Conservation (phyloP, 2,113 vertebrate genomes). For the Catharus minimus region DNA sequence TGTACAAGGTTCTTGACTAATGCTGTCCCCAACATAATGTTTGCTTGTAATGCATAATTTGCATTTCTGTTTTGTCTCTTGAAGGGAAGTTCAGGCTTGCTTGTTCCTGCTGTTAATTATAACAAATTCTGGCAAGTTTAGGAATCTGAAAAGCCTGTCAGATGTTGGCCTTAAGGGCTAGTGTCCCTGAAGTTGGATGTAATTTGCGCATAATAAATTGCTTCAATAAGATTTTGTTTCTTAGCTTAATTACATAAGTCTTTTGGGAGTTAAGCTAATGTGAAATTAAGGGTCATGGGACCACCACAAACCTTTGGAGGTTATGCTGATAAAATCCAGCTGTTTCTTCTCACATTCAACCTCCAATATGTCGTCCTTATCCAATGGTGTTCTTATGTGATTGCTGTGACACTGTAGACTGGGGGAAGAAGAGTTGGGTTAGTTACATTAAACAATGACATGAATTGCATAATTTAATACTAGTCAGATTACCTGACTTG, state of each 20-base stretch:
- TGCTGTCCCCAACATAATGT: neutral
- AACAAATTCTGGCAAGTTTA: slow-evolving; percentile 26
- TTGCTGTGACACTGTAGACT: neutral
- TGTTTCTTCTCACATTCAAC: slow-evolving; percentile 50
- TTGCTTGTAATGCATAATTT: neutral
- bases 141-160: slow-evolving; percentile 35
- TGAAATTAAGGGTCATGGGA: slow-evolving; percentile 59
- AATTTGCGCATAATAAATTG: slow-evolving; percentile 65
- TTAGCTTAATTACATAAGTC: slow-evolving; percentile 62
- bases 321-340: slow-evolving; percentile 62
- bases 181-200: slow-evolving; percentile 34
- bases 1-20: neutral
- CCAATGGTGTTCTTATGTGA: neutral
- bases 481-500: neutral
- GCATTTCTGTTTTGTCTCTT: neutral
- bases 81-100: neutral
- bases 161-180: slow-evolving; percentile 34
- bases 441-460: slow-evolving; percentile 1
- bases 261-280: slow-evolving; percentile 61
- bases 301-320: slow-evolving; percentile 47
- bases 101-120: slow-evolving; percentile 32
- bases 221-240: slow-evolving; percentile 49
- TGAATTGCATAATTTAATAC: slow-evolving; percentile 17
- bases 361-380: neutral
- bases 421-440: neutral